Evolutionary conservation across 1,140 invertebrate genomes (phyloP).

Genomic region (Magallana angulata): DNA sequence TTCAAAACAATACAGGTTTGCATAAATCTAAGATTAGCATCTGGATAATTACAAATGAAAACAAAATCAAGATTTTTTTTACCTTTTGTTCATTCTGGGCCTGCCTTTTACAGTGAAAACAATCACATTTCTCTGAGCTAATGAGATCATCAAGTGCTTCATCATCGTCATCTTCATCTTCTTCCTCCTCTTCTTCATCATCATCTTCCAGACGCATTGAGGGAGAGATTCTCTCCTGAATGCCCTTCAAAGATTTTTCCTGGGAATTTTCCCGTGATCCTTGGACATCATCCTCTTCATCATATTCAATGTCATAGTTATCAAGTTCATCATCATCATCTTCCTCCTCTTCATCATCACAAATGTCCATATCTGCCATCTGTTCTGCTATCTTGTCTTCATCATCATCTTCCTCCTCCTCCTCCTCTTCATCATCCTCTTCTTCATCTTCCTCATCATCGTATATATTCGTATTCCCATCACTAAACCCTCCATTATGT

Average conservation of each 20-base stretch:
- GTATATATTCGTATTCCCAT: constrained; percentile 52
- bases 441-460: constrained; percentile 65
- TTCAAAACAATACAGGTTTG: no score
- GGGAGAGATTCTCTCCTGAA: not conserved
- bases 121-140: constrained; percentile 69
- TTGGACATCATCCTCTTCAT: constrained; percentile 61
- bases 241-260: constrained; percentile 28
- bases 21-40: no score
- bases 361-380: constrained; percentile 43
- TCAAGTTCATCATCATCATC: constrained; percentile 64
- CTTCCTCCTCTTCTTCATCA: constrained; percentile 50
- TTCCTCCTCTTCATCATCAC: constrained; percentile 59
- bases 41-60: no score
- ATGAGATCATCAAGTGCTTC: constrained; percentile 54
- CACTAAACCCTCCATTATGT: not conserved
- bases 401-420: constrained; percentile 56
- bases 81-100: constrained; percentile 69
- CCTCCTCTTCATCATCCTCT: constrained; percentile 45
- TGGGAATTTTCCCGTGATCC: constrained; percentile 57
- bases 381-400: constrained; percentile 44
- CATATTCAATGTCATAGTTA: constrained; percentile 60
- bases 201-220: constrained; percentile 51
- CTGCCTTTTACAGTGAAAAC: constrained; percentile 71
- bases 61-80: not conserved
- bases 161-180: constrained; percentile 45